A percentile compares a stretch with the other conserved stretches of the same genome.
These are phyloP conservation scores for Epirrita christyi DNA, from an alignment of 2,888 invertebrate species.

Conservation along the genomic window DNA sequence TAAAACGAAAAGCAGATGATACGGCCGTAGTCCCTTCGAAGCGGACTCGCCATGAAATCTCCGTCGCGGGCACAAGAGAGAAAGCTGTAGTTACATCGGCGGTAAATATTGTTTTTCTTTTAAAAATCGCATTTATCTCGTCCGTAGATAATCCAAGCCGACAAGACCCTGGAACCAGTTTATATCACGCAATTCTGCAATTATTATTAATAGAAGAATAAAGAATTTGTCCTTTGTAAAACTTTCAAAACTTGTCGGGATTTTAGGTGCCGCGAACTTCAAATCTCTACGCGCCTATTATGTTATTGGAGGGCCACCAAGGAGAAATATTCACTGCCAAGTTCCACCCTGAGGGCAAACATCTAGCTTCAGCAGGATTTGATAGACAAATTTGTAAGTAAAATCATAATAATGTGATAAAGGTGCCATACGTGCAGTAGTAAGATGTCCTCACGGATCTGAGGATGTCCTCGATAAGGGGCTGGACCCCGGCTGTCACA, in stretches of 20 bases:
- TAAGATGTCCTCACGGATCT: no score
- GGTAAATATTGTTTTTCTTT: constrained; percentile 74
- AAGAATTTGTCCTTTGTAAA: not conserved
- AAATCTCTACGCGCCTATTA: constrained; percentile 95
- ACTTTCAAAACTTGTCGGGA: not conserved
- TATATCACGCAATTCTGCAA: no score
- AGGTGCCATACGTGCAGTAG: no score
- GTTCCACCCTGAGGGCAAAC: constrained; percentile 98
- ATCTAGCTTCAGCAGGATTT: constrained; percentile 97
- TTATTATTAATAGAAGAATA: no score
- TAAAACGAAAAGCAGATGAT: constrained; percentile 87
- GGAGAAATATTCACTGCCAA: constrained; percentile 97
- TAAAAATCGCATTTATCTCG: not conserved
- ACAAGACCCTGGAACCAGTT: no score
- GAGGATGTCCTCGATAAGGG: no score
- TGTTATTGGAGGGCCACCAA: constrained; percentile 98
- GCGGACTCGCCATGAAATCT: constrained; percentile 88
- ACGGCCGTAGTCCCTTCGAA: constrained; percentile 86
- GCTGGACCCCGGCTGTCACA: no score
- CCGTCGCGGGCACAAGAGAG: constrained; percentile 89
- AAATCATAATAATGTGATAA: no score
- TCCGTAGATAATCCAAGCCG: no score
- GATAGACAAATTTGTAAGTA: constrained; percentile 97
- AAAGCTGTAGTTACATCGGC: constrained; percentile 89
- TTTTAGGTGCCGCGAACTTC: constrained; percentile 92